Conservation (phyloP, 2,113 vertebrate genomes). For the Canis aureus region DNA sequence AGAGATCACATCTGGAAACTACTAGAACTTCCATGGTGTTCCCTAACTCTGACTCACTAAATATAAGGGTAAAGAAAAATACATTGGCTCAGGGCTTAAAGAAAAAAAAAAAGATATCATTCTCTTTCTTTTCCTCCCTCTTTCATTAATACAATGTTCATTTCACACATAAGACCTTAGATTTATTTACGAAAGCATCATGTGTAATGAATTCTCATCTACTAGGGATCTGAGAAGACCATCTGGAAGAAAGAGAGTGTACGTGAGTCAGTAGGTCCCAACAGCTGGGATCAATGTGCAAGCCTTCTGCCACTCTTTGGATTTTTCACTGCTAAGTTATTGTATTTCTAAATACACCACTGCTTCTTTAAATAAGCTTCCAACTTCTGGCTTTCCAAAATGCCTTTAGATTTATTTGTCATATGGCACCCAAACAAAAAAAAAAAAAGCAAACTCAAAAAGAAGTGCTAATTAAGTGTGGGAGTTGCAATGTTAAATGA, state of each 20-base stretch:
- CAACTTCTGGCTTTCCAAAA: constrained; percentile 66
- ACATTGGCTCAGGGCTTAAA: background rate
- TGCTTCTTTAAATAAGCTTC: constrained; percentile 59
- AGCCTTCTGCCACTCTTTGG: constrained; percentile 39
- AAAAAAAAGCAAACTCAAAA: background rate
- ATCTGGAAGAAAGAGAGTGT: constrained; percentile 56
- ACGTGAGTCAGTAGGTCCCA: constrained; percentile 58
- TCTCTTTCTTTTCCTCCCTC: background rate
- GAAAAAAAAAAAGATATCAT: background rate
- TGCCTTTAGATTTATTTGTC: constrained; percentile 40
- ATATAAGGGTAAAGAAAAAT: background rate
- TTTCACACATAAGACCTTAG: constrained; percentile 48
- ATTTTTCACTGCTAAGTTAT: constrained; percentile 64
- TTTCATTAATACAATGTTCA: constrained; percentile 21
- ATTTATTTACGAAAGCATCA: constrained; percentile 63
- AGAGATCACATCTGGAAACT: constrained; percentile 29
- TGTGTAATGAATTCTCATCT: constrained; percentile 48
- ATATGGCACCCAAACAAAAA: background rate
- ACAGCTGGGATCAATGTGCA: constrained; percentile 48
- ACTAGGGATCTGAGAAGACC: constrained; percentile 55
- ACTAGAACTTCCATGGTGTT: background rate
- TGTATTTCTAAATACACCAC: constrained; percentile 69
- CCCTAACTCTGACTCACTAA: background rate
- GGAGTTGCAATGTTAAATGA: background rate
- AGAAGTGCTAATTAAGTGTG: background rate